Evolutionary conservation across 2,797 vertebrate species (phyloP).

Genomic region (Silurus lanzhouensis): DNA sequence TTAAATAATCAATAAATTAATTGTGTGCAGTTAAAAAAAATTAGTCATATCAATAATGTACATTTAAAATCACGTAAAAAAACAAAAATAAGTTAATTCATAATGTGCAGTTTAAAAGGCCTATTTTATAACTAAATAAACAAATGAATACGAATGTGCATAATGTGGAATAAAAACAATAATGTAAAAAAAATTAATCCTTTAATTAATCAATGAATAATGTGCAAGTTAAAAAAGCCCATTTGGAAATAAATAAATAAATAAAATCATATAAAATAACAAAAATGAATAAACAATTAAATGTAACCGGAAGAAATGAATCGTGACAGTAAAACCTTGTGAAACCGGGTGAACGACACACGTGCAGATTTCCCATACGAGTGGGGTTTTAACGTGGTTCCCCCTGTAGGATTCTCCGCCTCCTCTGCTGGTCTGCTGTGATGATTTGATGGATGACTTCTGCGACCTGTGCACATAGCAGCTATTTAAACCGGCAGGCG

Average conservation of each 20-base stretch:
- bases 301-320: background rate
- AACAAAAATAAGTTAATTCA: no score
- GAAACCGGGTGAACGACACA: background rate
- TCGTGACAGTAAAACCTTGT: background rate
- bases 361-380: background rate
- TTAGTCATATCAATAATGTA: no score
- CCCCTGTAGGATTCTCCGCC: background rate
- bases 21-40: no score
- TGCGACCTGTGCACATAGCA: background rate
- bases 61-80: background rate
- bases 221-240: background rate
- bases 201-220: background rate
- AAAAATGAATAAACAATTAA: background rate
- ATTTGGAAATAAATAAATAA: background rate
- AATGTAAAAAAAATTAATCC: background rate
- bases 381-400: background rate
- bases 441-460: slow-evolving; percentile 3
- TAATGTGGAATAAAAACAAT: background rate
- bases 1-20: no score
- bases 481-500: slow-evolving; percentile 8
- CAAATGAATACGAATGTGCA: no score
- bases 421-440: background rate
- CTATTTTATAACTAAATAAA: background rate
- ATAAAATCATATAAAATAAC: background rate
- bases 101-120: no score